Evolutionary conservation across 37 sponge, comb jelly and placozoan species (phyloP).

Genomic region (Bolinopsis microptera): DNA sequence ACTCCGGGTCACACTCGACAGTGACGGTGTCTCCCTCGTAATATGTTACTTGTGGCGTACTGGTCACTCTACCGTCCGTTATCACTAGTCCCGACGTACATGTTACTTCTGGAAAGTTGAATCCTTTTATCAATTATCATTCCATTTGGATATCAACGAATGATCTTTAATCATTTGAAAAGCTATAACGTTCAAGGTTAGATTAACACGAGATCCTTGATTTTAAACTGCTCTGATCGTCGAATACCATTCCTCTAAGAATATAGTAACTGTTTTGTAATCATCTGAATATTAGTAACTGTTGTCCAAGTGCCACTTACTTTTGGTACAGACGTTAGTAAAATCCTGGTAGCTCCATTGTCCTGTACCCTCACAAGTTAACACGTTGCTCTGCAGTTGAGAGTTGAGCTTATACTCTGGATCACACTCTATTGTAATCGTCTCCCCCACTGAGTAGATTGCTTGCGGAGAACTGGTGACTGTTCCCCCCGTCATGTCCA

Average conservation of each 20-base stretch:
- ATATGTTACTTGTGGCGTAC: not conserved
- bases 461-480: not conserved
- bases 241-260: too few relatives aligned
- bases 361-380: not conserved
- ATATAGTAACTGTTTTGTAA: too few relatives aligned
- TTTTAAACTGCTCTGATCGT: too few relatives aligned
- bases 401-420: not conserved
- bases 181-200: too few relatives aligned
- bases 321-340: not conserved
- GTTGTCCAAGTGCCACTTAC: not conserved
- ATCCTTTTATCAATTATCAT: too few relatives aligned
- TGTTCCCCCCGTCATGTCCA: not conserved
- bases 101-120: not conserved
- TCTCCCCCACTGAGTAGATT: not conserved
- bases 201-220: too few relatives aligned
- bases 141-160: too few relatives aligned
- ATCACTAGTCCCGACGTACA: not conserved
- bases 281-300: too few relatives aligned
- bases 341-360: not conserved
- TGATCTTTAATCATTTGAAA: too few relatives aligned
- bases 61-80: not conserved
- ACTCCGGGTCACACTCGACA: not conserved
- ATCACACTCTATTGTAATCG: not conserved
- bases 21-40: not conserved
- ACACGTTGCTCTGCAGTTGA: not conserved